Evolutionary conservation across 2,888 invertebrate genomes (phyloP).

Genomic region (Drosophila siamana): DNA sequence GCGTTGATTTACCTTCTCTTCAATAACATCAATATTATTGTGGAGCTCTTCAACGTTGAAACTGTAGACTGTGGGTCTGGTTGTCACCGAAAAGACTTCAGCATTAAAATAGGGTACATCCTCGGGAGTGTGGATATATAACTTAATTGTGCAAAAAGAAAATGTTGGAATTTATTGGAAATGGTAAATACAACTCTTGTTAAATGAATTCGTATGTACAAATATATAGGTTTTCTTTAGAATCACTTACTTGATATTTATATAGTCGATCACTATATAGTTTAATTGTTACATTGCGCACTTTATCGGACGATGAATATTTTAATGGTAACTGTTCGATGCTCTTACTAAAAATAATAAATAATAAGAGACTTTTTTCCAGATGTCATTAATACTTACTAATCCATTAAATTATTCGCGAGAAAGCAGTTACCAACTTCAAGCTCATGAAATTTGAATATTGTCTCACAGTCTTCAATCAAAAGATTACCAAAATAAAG

Average conservation of each 20-base stretch:
- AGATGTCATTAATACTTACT: slow-evolving; percentile 62
- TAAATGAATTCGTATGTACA: not conserved
- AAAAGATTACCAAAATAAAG: slow-evolving; percentile 51
- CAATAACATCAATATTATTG: slow-evolving; percentile 67
- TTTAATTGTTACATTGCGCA: slow-evolving; percentile 57
- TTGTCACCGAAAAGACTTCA: slow-evolving; percentile 51
- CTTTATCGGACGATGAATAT: slow-evolving; percentile 61
- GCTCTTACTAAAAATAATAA: slow-evolving; percentile 42
- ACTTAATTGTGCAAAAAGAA: slow-evolving; percentile 34
- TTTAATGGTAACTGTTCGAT: slow-evolving; percentile 64
- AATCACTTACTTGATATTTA: slow-evolving; percentile 66
- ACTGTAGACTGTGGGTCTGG: slow-evolving; percentile 52
- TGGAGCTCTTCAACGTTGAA: slow-evolving; percentile 77
- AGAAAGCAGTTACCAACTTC: slow-evolving; percentile 79
- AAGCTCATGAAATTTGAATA: slow-evolving; percentile 75
- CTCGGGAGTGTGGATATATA: slow-evolving; percentile 81
- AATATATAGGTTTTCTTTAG: not conserved
- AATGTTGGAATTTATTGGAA: not conserved
- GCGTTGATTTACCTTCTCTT: slow-evolving; percentile 66
- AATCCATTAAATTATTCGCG: slow-evolving; percentile 73
- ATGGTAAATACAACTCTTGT: not conserved
- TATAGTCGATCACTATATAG: slow-evolving; percentile 56
- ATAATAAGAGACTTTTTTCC: not conserved
- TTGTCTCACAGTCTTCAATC: slow-evolving; percentile 58
- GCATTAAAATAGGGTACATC: slow-evolving; percentile 81